A percentile compares a stretch with the other conserved stretches of the same genome.
Evolutionary conservation across 2,888 invertebrate species (phyloP).

Genomic region (Eledone cirrhosa): DNA sequence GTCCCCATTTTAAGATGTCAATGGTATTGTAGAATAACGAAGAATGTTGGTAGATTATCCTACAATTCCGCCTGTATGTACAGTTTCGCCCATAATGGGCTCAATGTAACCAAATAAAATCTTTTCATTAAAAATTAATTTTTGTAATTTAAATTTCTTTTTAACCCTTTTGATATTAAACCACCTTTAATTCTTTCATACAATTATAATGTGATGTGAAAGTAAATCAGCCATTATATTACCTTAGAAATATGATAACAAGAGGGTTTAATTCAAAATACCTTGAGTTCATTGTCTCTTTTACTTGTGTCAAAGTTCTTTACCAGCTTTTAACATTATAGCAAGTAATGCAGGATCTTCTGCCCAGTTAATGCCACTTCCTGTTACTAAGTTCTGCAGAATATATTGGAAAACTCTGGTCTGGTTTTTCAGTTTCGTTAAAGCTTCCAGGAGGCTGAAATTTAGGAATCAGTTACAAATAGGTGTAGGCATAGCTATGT

Average conservation of each 20-base stretch:
- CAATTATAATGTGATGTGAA: too few relatives aligned
- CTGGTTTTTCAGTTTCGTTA: neutral
- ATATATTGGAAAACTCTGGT: constrained; percentile 5
- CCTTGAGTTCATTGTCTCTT: too few relatives aligned
- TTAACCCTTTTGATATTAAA: too few relatives aligned
- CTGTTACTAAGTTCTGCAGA: neutral
- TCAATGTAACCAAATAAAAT: neutral
- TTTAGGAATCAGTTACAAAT: neutral
- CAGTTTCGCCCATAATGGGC: neutral
- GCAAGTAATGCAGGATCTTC: neutral
- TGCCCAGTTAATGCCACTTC: neutral
- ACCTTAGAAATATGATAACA: too few relatives aligned
- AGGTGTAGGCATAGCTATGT: too few relatives aligned
- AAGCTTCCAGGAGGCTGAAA: constrained; percentile 16
- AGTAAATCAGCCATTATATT: too few relatives aligned
- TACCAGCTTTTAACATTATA: neutral
- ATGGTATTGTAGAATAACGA: too few relatives aligned
- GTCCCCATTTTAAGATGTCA: too few relatives aligned
- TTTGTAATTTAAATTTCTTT: too few relatives aligned
- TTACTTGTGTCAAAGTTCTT: neutral
- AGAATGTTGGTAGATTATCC: neutral
- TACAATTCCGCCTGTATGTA: neutral
- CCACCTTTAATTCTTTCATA: too few relatives aligned
- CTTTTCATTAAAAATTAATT: neutral
- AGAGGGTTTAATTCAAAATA: too few relatives aligned